Percentiles rank a stretch among this genome's conserved stretches.
phyloP scores from a whole-genome alignment of 2,888 invertebrate genomes.

The Xanthorhoe designata region DNA sequence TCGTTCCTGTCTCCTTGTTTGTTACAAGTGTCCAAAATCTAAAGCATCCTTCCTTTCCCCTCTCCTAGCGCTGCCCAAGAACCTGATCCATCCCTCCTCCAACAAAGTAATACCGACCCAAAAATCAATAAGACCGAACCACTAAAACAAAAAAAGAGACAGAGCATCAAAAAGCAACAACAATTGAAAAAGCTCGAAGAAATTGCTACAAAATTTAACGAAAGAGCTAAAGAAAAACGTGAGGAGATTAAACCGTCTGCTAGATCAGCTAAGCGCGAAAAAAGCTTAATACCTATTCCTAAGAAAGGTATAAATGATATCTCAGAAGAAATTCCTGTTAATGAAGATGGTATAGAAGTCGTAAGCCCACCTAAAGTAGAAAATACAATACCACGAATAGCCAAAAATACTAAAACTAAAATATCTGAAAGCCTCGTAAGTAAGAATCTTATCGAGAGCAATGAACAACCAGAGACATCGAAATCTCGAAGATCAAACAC shows the following conservation, averaged over 20 bases:
- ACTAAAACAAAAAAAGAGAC: constrained; percentile 57
- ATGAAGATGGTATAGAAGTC: constrained; percentile 13
- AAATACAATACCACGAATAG: constrained; percentile 16
- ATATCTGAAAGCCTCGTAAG: constrained; percentile 31
- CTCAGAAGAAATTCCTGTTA: constrained; percentile 34
- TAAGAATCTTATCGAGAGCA: constrained; percentile 27
- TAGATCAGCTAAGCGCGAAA: constrained; percentile 47
- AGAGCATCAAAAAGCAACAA: constrained; percentile 66
- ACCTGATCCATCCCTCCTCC: constrained; percentile 55
- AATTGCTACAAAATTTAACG: constrained; percentile 69
- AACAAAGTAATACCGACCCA: constrained; percentile 65
- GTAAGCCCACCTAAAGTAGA: constrained; percentile 13
- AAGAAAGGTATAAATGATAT: constrained; percentile 51
- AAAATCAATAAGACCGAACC: constrained; percentile 56
- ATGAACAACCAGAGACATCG: constrained; percentile 26
- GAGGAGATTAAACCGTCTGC: constrained; percentile 44
- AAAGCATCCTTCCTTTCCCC: constrained; percentile 79
- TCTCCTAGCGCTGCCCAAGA: constrained; percentile 72
- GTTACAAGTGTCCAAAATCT: constrained; percentile 51
- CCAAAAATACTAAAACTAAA: constrained; percentile 18
- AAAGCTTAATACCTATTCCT: constrained; percentile 68
- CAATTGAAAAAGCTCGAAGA: constrained; percentile 76
- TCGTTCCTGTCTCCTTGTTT: constrained; percentile 84
- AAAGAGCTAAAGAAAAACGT: constrained; percentile 55
- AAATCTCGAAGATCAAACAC: constrained; percentile 38